Conservation (phyloP, 2,113 vertebrate species). For the Crotalus tigris region DNA sequence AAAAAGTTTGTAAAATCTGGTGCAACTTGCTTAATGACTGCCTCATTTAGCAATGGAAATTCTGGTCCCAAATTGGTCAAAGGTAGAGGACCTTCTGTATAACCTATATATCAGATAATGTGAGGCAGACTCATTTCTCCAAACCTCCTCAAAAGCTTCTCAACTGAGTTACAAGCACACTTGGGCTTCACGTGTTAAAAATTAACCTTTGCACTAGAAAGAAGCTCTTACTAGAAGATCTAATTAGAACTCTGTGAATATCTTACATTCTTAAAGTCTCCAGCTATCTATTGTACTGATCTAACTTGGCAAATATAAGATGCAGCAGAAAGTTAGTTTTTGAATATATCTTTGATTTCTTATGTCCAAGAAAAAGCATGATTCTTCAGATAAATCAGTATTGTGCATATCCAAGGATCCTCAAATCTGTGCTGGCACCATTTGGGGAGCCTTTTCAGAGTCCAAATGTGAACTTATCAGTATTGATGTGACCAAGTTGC, state of each 20-base stretch:
- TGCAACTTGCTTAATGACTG: not conserved
- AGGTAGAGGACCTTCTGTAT: not conserved
- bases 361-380: not conserved
- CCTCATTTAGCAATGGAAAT: not conserved
- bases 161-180: not conserved
- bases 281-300: not conserved
- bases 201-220: not conserved
- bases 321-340: not conserved
- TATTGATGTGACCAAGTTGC: not conserved
- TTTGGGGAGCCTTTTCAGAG: not conserved
- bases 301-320: not conserved
- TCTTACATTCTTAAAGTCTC: not conserved
- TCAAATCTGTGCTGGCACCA: not conserved
- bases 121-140: not conserved
- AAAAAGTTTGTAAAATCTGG: not conserved
- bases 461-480: not conserved
- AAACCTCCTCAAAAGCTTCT: not conserved
- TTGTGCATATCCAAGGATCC: not conserved
- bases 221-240: not conserved
- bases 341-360: not conserved
- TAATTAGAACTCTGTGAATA: not conserved
- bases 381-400: not conserved
- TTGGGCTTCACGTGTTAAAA: not conserved
- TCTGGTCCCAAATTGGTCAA: not conserved
- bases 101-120: not conserved